These are phyloP conservation scores for Nemotelus pantherinus DNA, from an alignment of 2,888 invertebrate species.

Conservation along the genomic window DNA sequence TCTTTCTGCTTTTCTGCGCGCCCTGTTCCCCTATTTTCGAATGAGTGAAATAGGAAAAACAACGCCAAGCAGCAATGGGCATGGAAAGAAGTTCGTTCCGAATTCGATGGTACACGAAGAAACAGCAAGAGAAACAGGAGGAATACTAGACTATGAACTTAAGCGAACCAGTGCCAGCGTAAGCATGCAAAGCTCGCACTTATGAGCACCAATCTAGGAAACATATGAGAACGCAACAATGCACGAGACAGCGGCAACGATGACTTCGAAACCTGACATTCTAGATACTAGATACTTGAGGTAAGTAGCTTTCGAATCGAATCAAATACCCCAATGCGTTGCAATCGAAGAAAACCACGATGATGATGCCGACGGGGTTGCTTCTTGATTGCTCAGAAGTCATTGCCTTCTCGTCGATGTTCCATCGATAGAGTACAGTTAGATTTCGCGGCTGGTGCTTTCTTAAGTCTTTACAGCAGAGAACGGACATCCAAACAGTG, in stretches of 20 bases:
- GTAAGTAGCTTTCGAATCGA: slow-evolving; percentile 7
- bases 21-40: slow-evolving; percentile 6
- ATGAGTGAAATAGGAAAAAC: background rate
- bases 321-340: background rate
- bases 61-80: background rate
- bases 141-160: slow-evolving; percentile 15
- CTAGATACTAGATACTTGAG: slow-evolving; percentile 31
- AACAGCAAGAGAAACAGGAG: background rate
- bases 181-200: slow-evolving; percentile 13
- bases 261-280: background rate
- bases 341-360: background rate
- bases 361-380: background rate
- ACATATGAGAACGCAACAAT: slow-evolving; percentile 23
- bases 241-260: background rate
- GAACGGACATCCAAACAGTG: background rate
- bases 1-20: background rate
- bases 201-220: slow-evolving; percentile 5
- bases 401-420: slow-evolving; percentile 31
- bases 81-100: background rate
- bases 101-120: background rate
- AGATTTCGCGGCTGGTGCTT: slow-evolving; percentile 37
- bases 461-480: background rate
- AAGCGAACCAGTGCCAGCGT: background rate
- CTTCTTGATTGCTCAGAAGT: slow-evolving; percentile 34
- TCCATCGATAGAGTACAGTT: slow-evolving; percentile 33